phyloP scores from a whole-genome alignment of 2,797 vertebrate genomes.

The Ispidina lecontei region DNA sequence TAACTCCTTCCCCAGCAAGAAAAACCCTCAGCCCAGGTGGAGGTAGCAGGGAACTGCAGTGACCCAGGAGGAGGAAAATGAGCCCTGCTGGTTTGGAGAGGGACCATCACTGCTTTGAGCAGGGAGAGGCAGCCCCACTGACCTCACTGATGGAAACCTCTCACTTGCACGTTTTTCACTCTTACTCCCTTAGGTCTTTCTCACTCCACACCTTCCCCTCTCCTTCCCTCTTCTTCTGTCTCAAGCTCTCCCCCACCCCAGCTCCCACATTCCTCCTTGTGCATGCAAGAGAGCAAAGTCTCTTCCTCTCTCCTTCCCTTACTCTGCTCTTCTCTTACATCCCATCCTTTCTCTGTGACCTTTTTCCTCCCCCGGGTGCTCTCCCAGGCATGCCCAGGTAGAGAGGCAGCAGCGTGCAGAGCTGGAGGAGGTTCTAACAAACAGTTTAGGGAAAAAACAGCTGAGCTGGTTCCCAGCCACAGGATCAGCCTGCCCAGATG shows the following conservation, averaged over 20 bases:
- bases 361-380: not conserved
- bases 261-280: not conserved
- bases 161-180: not conserved
- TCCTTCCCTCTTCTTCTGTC: not conserved
- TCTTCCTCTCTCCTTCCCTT: not conserved
- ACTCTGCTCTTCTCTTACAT: not conserved
- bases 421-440: not conserved
- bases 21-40: not conserved
- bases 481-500: not conserved
- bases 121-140: not conserved
- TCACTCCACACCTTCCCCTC: not conserved
- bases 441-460: not conserved
- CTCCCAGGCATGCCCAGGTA: not conserved
- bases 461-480: not conserved
- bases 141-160: not conserved
- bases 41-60: not conserved
- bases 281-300: not conserved
- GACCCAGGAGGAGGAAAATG: not conserved
- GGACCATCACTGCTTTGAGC: rapidly evolving
- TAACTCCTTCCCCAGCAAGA: not conserved
- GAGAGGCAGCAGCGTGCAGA: not conserved
- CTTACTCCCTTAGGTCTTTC: not conserved
- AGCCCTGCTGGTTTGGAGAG: rapidly evolving
- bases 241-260: not conserved
- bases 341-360: not conserved